Evolutionary conservation across 2,113 vertebrate species (phyloP), one percentile per base, ranked within the genome.

Genomic region (Sitta europaea): DNA sequence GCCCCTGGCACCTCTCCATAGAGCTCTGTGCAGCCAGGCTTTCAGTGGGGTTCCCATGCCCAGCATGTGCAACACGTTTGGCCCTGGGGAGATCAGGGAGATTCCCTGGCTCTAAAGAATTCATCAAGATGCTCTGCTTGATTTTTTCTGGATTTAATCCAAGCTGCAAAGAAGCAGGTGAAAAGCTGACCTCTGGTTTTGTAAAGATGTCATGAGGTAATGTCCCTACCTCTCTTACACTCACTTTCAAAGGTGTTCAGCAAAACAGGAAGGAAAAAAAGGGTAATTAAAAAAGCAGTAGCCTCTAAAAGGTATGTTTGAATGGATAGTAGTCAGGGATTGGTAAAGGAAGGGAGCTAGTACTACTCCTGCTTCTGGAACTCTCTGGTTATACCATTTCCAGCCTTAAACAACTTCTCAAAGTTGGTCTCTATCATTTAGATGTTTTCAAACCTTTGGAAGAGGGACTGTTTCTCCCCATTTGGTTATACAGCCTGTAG

Each of bases 11-110:
- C 65, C 55, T 20, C 43, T 45, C 47, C 1, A 0, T 0, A 16
- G 33, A 73, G 33, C 35, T 70, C 54, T 3, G 5, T 2, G 21
- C 27, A 38, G 38, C 27, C 59, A 38, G 4, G 15, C 25, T 7
- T 38, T 38, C 53, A 5, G 9, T 3, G 29, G 9, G 15, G 8
- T 18, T 76, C 62, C 43, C 43, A 4, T 9, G 13, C 40, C 38
- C 59, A 42, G 31, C 20, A 24, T 0, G 0, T 9, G 28, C 38
- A 31, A 14, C 2, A 0, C 3, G 18, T 18, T 50, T 72, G 43
- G 21, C 35, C 43, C n/a, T 48, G 36, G 16, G 50, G 40, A 75
- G 11, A 21, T 7, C 12, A 36, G 47, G 31, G 27, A 36, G 27
- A 14, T 6, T 80, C 10, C 48, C 50, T 43, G 45, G 12, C 4